These are phyloP conservation scores for Phenganax marumi DNA, from an alignment of 92 coral and sea anemone species.

Conservation along the genomic window DNA sequence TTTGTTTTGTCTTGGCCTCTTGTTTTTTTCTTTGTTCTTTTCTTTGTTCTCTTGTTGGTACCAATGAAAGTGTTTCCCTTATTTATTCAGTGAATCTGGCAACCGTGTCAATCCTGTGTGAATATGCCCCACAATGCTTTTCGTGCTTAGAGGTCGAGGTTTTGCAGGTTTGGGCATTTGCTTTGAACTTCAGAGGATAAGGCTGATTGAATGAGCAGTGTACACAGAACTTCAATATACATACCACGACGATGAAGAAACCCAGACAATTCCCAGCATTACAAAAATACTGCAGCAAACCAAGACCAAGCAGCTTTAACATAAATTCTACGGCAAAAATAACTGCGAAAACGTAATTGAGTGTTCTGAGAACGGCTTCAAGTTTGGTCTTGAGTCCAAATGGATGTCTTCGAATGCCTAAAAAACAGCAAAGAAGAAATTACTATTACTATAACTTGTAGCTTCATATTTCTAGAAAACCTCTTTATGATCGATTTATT, in stretches of 20 bases:
- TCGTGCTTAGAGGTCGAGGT: too few species aligned
- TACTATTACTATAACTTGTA: not conserved
- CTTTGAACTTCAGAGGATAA: too few species aligned
- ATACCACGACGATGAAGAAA: slow-evolving; percentile 83
- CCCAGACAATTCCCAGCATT: slow-evolving; percentile 93
- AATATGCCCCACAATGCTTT: too few species aligned
- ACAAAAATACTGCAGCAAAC: slow-evolving; percentile 73
- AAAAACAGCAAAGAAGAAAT: not conserved
- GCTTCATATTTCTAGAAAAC: not conserved
- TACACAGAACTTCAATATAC: slow-evolving; percentile 25
- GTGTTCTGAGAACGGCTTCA: slow-evolving; percentile 65
- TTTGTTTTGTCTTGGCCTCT: too few species aligned
- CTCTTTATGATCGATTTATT: too few species aligned
- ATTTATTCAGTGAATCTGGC: too few species aligned
- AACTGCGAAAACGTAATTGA: slow-evolving; percentile 81
- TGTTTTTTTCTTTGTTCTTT: too few species aligned
- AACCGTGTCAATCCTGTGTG: too few species aligned
- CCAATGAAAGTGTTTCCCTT: too few species aligned
- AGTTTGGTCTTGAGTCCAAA: slow-evolving; percentile 65
- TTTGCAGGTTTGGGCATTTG: too few species aligned
- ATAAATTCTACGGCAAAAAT: slow-evolving; percentile 77
- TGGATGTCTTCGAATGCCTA: slow-evolving; percentile 91
- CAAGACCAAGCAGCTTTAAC: slow-evolving; percentile 72
- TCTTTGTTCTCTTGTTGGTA: too few species aligned
- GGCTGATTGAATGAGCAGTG: not conserved